Base-by-base conservation (phyloP, 2,113 vertebrate genomes). In the Alectura lathami region DNA sequence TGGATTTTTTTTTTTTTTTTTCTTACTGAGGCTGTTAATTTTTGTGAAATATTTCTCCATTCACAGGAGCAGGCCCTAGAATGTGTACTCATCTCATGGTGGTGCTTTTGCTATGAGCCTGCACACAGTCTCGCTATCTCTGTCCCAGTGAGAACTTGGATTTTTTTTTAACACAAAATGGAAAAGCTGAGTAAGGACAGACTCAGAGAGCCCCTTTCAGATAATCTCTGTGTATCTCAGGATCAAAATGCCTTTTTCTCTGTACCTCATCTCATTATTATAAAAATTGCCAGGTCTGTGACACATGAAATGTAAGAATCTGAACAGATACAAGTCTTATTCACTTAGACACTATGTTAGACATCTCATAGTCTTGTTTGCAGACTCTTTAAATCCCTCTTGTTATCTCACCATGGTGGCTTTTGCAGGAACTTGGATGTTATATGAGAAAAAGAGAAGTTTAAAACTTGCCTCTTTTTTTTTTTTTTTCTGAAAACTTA, bases 401-500 rank as follows among this genome's bases (percentile, higher is more conserved):
- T 59, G 56, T 81, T 92, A 50, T 57, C 29, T 86, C 70, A 87
- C 29, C 1, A 0, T 54, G 42, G 63, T 80, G 34, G 26, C 54
- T 93, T 86, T 83, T 91, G 43, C 40, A 91, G 83, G 34, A 95
- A 82, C 53, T 83, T 81, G 73, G 9, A 60, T 64, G 30, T 32
- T 91, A 43, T 34, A 83, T 77, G 9, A 89, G 68, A 88, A 92
- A 95, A 95, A 86, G 72, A 84, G 83, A 94, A 94, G 73, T 92
- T 81, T 86, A 75, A 90, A 86, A 60, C 17, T 59, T 68, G 53
- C 11, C 0, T 1, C 27, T 50, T 43, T 73, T 60, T 72, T 64
- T 42, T 30, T 45, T 40, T 87, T 78, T 77, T 32, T 0, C 50
- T 78, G 45, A 70, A 63, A 88, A 74, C 17, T 70, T 81, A 18